Evolutionary conservation across 35 echinoderm and acorn worm genomes (phyloP).

Genomic region (Acanthaster planci): DNA sequence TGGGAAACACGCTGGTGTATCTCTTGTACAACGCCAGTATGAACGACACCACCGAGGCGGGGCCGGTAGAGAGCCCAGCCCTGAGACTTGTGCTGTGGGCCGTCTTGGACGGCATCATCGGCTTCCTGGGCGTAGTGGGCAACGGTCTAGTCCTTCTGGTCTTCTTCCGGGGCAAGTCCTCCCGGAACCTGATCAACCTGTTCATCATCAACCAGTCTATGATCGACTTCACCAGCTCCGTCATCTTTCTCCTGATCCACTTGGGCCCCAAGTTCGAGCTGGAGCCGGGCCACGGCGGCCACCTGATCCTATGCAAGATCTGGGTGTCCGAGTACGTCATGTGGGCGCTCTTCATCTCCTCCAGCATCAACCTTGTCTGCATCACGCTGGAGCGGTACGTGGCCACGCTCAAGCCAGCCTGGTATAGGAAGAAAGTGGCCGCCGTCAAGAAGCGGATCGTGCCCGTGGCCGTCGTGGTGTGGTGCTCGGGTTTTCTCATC

Average conservation of each 20-base stretch:
- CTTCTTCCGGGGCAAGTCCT: conserved; percentile 60
- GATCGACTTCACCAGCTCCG: conserved; percentile 80
- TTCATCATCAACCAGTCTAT: conserved; percentile 91
- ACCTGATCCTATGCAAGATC: conserved; percentile 62
- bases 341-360: conserved; percentile 81
- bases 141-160: conserved; percentile 78
- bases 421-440: conserved; percentile 51
- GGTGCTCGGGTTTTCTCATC: conserved; percentile 70
- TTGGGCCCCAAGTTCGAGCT: conserved; percentile 48
- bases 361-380: conserved; percentile 65
- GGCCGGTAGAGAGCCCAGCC: neutral
- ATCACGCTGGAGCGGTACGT: conserved; percentile 84
- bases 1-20: too few relatives aligned
- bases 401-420: conserved; percentile 67
- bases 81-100: conserved; percentile 16
- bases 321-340: conserved; percentile 87
- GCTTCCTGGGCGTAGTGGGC: conserved; percentile 69
- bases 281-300: conserved; percentile 15
- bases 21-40: too few relatives aligned
- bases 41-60: too few relatives aligned
- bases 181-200: conserved; percentile 74
- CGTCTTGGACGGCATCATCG: conserved; percentile 57
- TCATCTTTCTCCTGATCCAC: conserved; percentile 66
- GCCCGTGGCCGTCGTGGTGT: conserved; percentile 38
- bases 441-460: conserved; percentile 48